Conservation (phyloP, 2,113 vertebrate genomes). For the Hoplias malabaricus region DNA sequence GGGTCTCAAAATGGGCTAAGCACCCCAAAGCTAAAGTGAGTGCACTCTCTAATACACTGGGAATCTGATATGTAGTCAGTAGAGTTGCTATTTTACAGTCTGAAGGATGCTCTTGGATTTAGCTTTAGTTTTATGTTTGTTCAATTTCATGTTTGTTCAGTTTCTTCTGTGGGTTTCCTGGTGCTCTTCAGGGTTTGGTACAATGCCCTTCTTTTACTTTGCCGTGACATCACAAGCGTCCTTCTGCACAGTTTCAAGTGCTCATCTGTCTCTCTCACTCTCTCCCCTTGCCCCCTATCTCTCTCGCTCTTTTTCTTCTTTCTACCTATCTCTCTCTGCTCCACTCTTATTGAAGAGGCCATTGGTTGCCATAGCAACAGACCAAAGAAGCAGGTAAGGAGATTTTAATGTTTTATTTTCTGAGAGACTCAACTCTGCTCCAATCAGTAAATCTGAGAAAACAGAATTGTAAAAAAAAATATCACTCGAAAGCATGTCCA, state of each 20-base stretch:
- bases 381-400: conserved; percentile 46
- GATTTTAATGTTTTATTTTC: conserved; percentile 45
- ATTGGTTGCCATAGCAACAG: conserved; percentile 52
- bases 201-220: conserved; percentile 31
- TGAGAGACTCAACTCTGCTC: conserved; percentile 27
- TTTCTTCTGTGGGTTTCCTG: not conserved
- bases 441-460: conserved; percentile 9
- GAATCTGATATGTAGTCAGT: conserved; percentile 15
- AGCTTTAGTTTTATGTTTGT: conserved; percentile 18
- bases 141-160: too few relatives aligned
- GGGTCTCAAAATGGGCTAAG: conserved; percentile 18
- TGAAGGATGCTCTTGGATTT: not conserved
- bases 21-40: not conserved
- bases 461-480: not conserved
- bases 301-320: not conserved
- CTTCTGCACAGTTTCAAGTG: conserved; percentile 40
- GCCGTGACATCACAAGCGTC: conserved; percentile 48
- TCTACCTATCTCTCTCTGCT: conserved; percentile 16
- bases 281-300: too few relatives aligned
- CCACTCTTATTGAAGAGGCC: conserved; percentile 24
- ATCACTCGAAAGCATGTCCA: not conserved
- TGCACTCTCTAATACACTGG: conserved; percentile 1
- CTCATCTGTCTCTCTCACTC: conserved; percentile 17
- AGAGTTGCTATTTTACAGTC: conserved; percentile 2
- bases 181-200: conserved; percentile 22